Evolutionary conservation across 53 echinoderm and acorn worm genomes (phyloP).

Genomic region (Stichopus horrens): DNA sequence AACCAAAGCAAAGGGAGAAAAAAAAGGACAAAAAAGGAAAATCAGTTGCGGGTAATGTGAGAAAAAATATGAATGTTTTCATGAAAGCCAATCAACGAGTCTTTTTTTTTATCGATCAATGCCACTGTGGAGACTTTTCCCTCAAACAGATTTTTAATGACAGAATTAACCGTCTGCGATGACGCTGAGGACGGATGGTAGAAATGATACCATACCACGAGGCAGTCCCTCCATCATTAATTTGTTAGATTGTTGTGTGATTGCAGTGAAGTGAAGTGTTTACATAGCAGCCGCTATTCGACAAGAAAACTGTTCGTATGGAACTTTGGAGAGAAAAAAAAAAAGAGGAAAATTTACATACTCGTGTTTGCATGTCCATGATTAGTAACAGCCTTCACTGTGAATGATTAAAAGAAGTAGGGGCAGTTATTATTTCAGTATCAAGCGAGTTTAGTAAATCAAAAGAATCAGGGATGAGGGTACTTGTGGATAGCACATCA

Average conservation of each 20-base stretch:
- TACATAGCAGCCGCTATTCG: not conserved
- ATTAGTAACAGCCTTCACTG: too few relatives aligned
- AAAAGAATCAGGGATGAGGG: too few relatives aligned
- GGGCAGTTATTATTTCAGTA: too few relatives aligned
- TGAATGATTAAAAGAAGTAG: too few relatives aligned
- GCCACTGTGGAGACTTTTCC: not conserved
- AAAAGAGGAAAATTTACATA: too few relatives aligned
- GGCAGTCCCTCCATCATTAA: not conserved
- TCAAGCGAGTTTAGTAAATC: too few relatives aligned
- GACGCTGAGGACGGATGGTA: not conserved
- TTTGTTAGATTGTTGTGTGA: not conserved
- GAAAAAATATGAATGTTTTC: conserved; percentile 27
- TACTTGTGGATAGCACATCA: too few relatives aligned
- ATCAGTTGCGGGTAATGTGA: not conserved
- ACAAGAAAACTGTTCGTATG: not conserved
- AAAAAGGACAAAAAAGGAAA: conserved; percentile 11
- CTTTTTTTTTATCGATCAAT: conserved; percentile 2
- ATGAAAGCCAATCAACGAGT: conserved; percentile 33
- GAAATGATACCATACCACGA: not conserved
- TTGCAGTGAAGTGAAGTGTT: not conserved
- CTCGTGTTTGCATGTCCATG: too few relatives aligned
- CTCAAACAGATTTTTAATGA: conserved; percentile 22
- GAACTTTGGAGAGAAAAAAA: too few relatives aligned
- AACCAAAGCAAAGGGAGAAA: not conserved
- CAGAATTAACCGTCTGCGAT: conserved; percentile 1